These are phyloP conservation scores for Beris chalybata DNA, from an alignment of 2,888 invertebrate genomes.

Conservation along the genomic window DNA sequence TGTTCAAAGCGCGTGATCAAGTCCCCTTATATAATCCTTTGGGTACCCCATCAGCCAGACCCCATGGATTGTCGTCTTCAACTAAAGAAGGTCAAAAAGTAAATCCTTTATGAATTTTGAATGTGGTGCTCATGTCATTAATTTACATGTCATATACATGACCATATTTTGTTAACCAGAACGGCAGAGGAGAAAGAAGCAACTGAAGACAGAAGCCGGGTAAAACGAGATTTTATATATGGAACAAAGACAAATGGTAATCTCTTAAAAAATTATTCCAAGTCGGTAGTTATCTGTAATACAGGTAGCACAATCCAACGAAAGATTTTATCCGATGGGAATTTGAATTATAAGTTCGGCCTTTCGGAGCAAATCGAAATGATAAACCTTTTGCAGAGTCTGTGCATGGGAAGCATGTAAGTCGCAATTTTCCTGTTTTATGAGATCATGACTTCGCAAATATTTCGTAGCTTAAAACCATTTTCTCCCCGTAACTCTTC, in stretches of 20 bases:
- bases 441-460: constrained; percentile 6
- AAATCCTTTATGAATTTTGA: constrained; percentile 38
- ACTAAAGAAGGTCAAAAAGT: constrained; percentile 30
- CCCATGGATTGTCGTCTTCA: neutral
- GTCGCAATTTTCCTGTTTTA: constrained; percentile 1
- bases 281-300: constrained; percentile 6
- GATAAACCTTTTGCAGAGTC: neutral
- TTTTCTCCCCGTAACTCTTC: too few relatives aligned
- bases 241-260: constrained; percentile 23
- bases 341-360: too few relatives aligned
- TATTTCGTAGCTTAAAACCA: constrained; percentile 5
- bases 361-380: neutral
- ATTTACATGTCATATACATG: constrained; percentile 36
- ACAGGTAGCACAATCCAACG: neutral
- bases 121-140: constrained; percentile 37
- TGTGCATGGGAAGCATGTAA: neutral
- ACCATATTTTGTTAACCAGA: constrained; percentile 1
- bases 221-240: neutral
- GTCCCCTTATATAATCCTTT: constrained; percentile 15
- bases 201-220: neutral
- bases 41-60: neutral
- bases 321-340: neutral
- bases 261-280: constrained; percentile 23
- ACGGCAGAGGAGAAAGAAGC: too few relatives aligned
- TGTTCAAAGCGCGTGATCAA: constrained; percentile 17